Evolutionary conservation across 1,140 invertebrate genomes (phyloP).

Genomic region (Hormaphis cornu): DNA sequence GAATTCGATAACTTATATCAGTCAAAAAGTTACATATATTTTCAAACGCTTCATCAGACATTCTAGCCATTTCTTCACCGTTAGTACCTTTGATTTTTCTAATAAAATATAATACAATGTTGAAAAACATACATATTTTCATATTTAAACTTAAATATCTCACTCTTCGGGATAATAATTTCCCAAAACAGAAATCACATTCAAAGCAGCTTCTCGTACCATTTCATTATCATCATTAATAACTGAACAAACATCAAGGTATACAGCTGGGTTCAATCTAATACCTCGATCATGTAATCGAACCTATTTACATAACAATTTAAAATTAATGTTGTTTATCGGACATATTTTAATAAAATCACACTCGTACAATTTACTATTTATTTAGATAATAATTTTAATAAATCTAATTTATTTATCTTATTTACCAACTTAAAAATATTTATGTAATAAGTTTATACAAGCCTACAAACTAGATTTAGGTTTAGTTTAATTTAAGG

Average conservation of each 20-base stretch:
- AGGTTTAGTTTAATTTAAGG: no score
- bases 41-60: constrained; percentile 94
- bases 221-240: constrained; percentile 91
- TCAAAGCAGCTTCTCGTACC: constrained; percentile 74
- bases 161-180: constrained; percentile 81
- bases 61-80: constrained; percentile 64
- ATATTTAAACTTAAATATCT: constrained; percentile 35
- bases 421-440: no score
- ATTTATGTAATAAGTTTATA: no score
- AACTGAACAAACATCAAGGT: constrained; percentile 69
- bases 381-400: no score
- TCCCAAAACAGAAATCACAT: constrained; percentile 74
- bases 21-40: constrained; percentile 89
- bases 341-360: no score
- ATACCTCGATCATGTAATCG: constrained; percentile 67
- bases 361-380: no score
- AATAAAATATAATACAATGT: constrained; percentile 13
- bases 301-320: constrained; percentile 40
- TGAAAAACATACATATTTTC: neutral
- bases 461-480: no score
- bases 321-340: constrained; percentile 27
- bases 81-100: constrained; percentile 44
- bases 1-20: constrained; percentile 78
- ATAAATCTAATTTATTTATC: no score
- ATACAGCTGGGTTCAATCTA: constrained; percentile 64